These are phyloP conservation scores for Beris morrisii DNA, from an alignment of 2,888 invertebrate species.

Conservation along the genomic window DNA sequence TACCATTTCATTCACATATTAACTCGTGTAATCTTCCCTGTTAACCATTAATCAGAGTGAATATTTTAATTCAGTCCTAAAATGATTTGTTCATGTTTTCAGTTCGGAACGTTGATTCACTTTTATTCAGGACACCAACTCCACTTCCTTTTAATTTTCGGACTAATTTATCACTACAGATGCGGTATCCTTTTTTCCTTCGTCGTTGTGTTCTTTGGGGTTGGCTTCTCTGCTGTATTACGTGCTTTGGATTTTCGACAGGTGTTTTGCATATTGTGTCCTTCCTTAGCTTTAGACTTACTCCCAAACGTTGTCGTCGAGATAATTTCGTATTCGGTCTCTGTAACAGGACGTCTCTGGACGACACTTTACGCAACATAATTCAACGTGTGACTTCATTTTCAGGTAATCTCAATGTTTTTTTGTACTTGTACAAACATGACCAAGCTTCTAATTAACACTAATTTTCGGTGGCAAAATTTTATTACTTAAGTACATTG, in stretches of 20 bases:
- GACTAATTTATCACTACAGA: conserved; percentile 8
- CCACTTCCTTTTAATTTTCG: not conserved
- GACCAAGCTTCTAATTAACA: conserved; percentile 3
- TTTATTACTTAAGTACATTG: too few species aligned
- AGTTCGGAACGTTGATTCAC: not conserved
- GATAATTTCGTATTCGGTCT: too few species aligned
- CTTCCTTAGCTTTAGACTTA: not conserved
- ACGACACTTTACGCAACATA: conserved; percentile 20
- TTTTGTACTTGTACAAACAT: not conserved
- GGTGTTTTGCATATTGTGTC: conserved; percentile 7
- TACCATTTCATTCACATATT: too few species aligned
- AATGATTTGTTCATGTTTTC: too few species aligned
- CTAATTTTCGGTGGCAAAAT: too few species aligned
- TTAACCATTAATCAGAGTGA: too few species aligned
- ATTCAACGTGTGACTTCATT: conserved; percentile 21
- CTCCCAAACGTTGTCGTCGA: too few species aligned
- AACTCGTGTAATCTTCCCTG: too few species aligned
- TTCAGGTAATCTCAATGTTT: conserved; percentile 10
- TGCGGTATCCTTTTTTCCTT: not conserved
- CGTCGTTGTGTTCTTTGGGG: not conserved
- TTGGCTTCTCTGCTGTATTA: not conserved
- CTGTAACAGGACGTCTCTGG: not conserved
- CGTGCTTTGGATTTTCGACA: conserved; percentile 8
- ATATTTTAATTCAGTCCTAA: too few species aligned
- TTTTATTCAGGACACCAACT: not conserved